Evolutionary conservation across 2,888 invertebrate genomes (phyloP), one percentile per base, ranked within the genome.

Genomic region (Drosophila mimica): DNA sequence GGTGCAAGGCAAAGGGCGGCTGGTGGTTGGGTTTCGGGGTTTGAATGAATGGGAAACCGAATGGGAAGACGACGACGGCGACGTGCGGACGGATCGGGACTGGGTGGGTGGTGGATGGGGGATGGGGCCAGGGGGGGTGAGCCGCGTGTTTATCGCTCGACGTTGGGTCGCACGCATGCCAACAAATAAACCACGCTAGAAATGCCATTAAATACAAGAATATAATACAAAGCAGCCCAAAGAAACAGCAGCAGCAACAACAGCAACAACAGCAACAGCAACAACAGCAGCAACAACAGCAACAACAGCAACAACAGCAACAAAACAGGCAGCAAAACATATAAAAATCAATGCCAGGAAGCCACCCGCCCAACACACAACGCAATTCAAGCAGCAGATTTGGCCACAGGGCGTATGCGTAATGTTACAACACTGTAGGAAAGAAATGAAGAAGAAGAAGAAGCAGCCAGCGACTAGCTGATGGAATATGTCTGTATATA

Each of bases 111-210:
- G 20, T 15, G 8, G 53, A 0, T 8, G 40, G 49, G 25, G 20
- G 40, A 17, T 25, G 30, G 36, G 58, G 48, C 5, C 36, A 46
- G 31, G 52, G 70, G 70, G 43, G 65, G 46, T 48, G 54, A 56
- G 58, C 89, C 80, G 85, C 74, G 80, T 85, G 90, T 85, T 85
- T 85, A 85, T 89, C 84, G 90, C 80, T 79, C 66, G 76, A 70
- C 76, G 84, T 81, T 87, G 90, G 73, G 88, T 84, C 90, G 85
- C 85, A 89, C 85, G 85, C 85, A 85, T 89, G 85, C 85, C 85
- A 85, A 74, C 81, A 86, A 88, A 89, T 80, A 86, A 89, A 83
- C 83, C 89, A 83, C 63, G 89, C 84, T 87, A 87, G 70, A 84
- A 89, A 87, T 89, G 74, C 89, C 88, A 89, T 84, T 84, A 90